phyloP scores from a whole-genome alignment of 2,888 invertebrate species.

The Amphipoea lucens region DNA sequence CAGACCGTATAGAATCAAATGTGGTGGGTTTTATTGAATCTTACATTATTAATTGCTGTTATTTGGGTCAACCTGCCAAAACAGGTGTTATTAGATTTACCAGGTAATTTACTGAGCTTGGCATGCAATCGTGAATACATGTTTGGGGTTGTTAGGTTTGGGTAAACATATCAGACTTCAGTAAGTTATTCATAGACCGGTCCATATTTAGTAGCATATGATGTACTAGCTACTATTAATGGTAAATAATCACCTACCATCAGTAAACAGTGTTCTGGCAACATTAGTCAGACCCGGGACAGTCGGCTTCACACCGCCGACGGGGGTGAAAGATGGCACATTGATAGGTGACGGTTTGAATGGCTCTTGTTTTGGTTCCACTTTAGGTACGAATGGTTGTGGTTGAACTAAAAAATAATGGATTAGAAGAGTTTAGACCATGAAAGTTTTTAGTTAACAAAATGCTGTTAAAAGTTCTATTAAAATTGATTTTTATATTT shows the following conservation, averaged over 20 bases:
- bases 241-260: slow-evolving; percentile 73
- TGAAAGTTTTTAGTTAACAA: not conserved
- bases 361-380: slow-evolving; percentile 66
- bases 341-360: slow-evolving; percentile 66
- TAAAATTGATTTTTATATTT: not conserved
- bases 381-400: slow-evolving; percentile 53
- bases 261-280: slow-evolving; percentile 82
- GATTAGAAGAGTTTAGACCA: not conserved
- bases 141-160: not conserved
- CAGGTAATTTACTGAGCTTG: not conserved
- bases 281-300: slow-evolving; percentile 71
- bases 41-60: not conserved
- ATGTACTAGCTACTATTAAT: not conserved
- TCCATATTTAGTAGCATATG: not conserved
- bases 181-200: not conserved
- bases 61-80: not conserved
- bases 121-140: not conserved
- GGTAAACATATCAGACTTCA: not conserved
- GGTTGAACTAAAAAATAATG: slow-evolving; percentile 35
- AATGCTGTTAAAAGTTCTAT: not conserved
- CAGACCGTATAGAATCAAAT: not conserved
- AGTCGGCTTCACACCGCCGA: slow-evolving; percentile 69
- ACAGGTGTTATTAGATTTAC: not conserved
- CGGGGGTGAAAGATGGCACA: slow-evolving; percentile 75
- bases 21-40: not conserved